A percentile compares a stretch with the other conserved stretches of the same genome.
Conservation (phyloP, 2,113 vertebrate genomes). For the Pluvianellus socialis region DNA sequence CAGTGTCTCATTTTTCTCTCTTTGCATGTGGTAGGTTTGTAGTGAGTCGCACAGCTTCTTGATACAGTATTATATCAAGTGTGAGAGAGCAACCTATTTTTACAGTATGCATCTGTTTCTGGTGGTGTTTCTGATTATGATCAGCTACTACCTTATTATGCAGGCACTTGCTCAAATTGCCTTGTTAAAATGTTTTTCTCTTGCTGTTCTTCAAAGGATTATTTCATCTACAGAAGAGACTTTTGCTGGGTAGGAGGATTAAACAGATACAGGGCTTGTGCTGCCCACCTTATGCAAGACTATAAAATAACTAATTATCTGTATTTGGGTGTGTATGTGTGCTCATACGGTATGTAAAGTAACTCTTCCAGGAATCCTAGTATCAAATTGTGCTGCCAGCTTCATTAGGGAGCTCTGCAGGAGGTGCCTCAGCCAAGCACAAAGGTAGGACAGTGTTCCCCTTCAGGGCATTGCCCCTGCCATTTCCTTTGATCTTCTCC, state of each 20-base stretch:
- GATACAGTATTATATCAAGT: not conserved
- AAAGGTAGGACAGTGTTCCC: not conserved
- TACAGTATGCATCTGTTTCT: not conserved
- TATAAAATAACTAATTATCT: not conserved
- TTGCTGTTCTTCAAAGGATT: not conserved
- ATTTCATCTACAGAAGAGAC: not conserved
- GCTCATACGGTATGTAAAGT: not conserved
- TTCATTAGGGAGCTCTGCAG: not conserved
- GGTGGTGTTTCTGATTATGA: not conserved
- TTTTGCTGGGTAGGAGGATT: not conserved
- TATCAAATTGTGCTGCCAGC: rapidly evolving
- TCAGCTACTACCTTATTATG: not conserved
- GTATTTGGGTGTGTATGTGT: not conserved
- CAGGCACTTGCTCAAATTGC: not conserved
- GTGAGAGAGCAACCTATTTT: not conserved
- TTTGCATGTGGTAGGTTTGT: not conserved
- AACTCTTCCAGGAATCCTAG: not conserved
- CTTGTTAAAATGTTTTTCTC: not conserved
- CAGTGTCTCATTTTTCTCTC: not conserved
- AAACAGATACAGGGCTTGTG: not conserved
- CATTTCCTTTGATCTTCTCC: not conserved
- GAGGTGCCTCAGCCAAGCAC: not conserved
- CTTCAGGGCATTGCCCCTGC: not conserved
- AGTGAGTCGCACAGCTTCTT: not conserved
- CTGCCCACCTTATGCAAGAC: not conserved